These are phyloP conservation scores for Littorina saxatilis DNA, from an alignment of 1,140 invertebrate genomes.

Conservation along the genomic window DNA sequence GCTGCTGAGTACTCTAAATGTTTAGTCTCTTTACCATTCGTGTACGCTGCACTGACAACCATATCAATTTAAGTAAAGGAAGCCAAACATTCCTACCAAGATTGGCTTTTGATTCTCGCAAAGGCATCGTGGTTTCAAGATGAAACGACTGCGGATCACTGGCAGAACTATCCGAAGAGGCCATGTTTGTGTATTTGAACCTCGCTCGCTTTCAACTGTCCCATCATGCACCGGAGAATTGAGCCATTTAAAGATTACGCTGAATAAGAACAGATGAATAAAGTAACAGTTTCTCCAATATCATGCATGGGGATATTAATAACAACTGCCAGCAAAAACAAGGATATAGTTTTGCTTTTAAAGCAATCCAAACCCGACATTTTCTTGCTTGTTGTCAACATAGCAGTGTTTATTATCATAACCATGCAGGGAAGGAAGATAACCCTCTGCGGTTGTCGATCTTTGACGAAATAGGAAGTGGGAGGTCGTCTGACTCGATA, in stretches of 20 bases:
- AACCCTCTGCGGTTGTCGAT: conserved; percentile 1
- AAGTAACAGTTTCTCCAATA: background rate
- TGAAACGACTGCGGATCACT: conserved; percentile 1
- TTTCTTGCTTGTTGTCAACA: too few species aligned
- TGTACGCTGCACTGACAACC: too few species aligned
- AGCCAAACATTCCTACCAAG: conserved; percentile 25
- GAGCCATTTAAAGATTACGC: background rate
- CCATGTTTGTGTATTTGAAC: conserved; percentile 33
- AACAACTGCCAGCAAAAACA: too few species aligned
- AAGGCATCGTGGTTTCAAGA: conserved; percentile 43
- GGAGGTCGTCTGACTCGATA: background rate
- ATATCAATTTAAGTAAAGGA: background rate
- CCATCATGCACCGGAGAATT: conserved; percentile 20
- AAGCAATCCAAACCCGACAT: too few species aligned
- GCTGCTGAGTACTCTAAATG: too few species aligned
- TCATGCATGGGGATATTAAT: too few species aligned
- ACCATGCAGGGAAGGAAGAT: background rate
- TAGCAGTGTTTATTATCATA: background rate
- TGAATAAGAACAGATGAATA: background rate
- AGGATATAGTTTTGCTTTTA: too few species aligned
- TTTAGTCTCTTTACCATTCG: too few species aligned
- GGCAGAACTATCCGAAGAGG: background rate
- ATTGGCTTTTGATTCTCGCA: conserved; percentile 43
- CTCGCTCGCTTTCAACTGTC: conserved; percentile 3
- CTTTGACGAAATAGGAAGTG: conserved; percentile 1